Evolutionary conservation across 2,113 vertebrate genomes (phyloP).

Genomic region (Calypte anna): DNA sequence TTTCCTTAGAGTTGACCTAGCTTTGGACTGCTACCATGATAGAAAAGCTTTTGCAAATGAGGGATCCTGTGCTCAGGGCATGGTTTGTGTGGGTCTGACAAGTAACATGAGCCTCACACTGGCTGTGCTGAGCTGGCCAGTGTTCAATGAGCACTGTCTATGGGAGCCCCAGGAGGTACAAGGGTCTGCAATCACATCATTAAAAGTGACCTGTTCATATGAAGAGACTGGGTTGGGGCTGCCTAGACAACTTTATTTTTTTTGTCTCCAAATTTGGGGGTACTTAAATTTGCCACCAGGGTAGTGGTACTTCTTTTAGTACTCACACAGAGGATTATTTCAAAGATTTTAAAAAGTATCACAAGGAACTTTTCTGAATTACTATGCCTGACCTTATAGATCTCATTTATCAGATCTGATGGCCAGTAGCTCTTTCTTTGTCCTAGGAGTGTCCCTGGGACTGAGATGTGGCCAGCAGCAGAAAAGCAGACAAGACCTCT

Average conservation of each 20-base stretch:
- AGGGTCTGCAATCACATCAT: background rate
- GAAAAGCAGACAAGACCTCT: background rate
- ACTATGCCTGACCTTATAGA: background rate
- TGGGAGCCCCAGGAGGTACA: background rate
- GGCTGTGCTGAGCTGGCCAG: background rate
- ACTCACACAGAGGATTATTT: background rate
- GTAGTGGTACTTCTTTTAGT: background rate
- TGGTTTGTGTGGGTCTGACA: background rate
- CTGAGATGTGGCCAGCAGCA: background rate
- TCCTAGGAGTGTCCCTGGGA: background rate
- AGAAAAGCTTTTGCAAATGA: background rate
- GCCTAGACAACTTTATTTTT: background rate
- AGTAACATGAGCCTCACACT: background rate
- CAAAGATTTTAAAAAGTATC: background rate
- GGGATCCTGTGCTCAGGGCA: fast-evolving
- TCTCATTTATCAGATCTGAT: background rate
- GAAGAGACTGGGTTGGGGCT: background rate
- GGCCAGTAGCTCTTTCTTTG: background rate
- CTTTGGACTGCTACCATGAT: background rate
- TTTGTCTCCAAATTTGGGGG: background rate
- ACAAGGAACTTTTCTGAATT: background rate
- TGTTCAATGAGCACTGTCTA: background rate
- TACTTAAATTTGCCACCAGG: background rate
- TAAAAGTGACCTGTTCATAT: background rate
- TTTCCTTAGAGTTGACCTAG: background rate